These are phyloP conservation scores for Emydocephalus ijimae DNA, from an alignment of 2,113 vertebrate species.

Conservation along the genomic window DNA sequence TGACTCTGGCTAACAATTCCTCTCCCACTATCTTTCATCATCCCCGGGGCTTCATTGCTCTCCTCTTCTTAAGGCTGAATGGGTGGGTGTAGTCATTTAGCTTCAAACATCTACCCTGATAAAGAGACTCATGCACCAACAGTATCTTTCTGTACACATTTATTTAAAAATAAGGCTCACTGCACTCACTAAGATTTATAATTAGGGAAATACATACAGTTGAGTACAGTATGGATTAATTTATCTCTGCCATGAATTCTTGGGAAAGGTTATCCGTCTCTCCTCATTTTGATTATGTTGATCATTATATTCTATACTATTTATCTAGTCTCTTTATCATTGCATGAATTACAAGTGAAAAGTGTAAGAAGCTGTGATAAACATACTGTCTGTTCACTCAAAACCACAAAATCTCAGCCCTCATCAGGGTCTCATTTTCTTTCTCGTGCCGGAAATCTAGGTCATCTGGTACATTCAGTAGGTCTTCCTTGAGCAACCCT, in stretches of 20 bases:
- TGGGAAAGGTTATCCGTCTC: neutral
- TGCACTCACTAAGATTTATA: neutral
- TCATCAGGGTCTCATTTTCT: neutral
- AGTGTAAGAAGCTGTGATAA: neutral
- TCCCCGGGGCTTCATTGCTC: neutral
- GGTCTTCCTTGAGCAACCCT: neutral
- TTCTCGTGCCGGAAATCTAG: neutral
- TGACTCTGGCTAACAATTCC: neutral
- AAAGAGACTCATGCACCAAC: neutral
- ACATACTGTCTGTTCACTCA: neutral
- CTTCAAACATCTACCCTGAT: neutral
- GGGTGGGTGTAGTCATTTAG: neutral
- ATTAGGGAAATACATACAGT: neutral
- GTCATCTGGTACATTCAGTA: neutral
- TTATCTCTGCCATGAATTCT: neutral
- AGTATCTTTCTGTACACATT: neutral
- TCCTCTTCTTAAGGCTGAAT: neutral
- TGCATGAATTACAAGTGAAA: neutral
- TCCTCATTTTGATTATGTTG: neutral
- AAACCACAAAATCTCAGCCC: neutral
- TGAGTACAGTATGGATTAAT: neutral
- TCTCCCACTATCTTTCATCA: neutral
- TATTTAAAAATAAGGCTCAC: neutral
- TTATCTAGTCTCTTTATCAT: neutral
- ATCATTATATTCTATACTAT: neutral